These are phyloP conservation scores for Chelonia mydas DNA, from an alignment of 2,797 vertebrate species.

Conservation along the genomic window DNA sequence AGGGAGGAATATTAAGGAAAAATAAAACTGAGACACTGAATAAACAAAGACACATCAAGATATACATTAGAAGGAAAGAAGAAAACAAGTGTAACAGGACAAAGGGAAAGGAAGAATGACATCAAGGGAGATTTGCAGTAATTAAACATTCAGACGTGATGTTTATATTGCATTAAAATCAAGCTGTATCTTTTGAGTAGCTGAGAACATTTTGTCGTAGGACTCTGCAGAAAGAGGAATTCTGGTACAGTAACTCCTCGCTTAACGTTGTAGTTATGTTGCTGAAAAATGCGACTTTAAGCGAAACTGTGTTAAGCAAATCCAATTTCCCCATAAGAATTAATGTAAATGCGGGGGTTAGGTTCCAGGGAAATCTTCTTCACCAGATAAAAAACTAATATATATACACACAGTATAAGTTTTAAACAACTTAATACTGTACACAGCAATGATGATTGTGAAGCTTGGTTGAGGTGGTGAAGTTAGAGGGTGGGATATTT, in stretches of 20 bases:
- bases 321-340: too few species aligned
- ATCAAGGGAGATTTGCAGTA: neutral
- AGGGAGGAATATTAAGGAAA: neutral
- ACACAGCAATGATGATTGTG: too few species aligned
- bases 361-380: too few species aligned
- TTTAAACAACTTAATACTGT: too few species aligned
- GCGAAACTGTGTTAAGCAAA: too few species aligned
- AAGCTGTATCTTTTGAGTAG: neutral
- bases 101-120: neutral
- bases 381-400: too few species aligned
- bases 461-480: too few species aligned
- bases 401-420: too few species aligned
- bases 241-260: neutral
- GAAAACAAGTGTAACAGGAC: neutral
- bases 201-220: fast-evolving
- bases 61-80: neutral
- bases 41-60: neutral
- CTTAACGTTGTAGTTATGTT: too few species aligned
- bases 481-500: too few species aligned
- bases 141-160: neutral
- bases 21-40: neutral
- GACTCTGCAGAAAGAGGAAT: neutral
- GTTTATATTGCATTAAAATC: neutral
- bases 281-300: too few species aligned
- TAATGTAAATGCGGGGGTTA: too few species aligned